Evolutionary conservation across 1,140 invertebrate species (phyloP), one percentile per base, ranked within the genome.

Genomic region (Drosophila neocordata): DNA sequence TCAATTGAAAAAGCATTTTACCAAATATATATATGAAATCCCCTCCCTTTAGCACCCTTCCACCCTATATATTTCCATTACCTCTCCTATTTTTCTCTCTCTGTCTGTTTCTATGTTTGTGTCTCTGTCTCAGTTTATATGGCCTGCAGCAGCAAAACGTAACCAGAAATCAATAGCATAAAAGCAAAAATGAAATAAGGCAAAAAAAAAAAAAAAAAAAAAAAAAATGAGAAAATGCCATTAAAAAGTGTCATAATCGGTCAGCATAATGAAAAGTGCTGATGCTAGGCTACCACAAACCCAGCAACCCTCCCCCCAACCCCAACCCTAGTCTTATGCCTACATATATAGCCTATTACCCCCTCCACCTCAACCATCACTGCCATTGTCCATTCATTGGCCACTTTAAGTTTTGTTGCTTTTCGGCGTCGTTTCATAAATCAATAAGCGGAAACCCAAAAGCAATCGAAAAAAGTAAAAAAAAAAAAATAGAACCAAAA

Each of bases 171-270:
- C 82, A 82, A 85, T 85, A 85, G 82, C 82, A 85, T 85, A 85
- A 87, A 76, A 75, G 79, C 73, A 76, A 67, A 62, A 51, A 27
- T 27, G 24, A 62, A 52, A 58, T 58, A 58, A 48, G 41, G 41
- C 41, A 48, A 38, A 38, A 38, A 38, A n/a, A 56, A 56, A 31
- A 27, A 55, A 71, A 55, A 66, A 13, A 55, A 66, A 13, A 52
- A 37, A 61, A 53, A 61, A 60, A 73, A 85, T 82, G 73, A 87
- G 82, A 85, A 85, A 85, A 85, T 85, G 65, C 77, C 68, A 85
- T 85, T 85, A 87, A 85, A 85, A 85, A 82, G 74, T 85, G 82
- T 87, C 82, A 87, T 85, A 85, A 85, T 85, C 82, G 82, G 82
- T 87, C 82, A 85, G 82, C 82, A 85, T 85, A 85, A 81, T 82